A percentile compares a stretch with the other conserved stretches of the same genome.
Conservation (phyloP, 2,888 invertebrate genomes). For the Antheraea assamensis region DNA sequence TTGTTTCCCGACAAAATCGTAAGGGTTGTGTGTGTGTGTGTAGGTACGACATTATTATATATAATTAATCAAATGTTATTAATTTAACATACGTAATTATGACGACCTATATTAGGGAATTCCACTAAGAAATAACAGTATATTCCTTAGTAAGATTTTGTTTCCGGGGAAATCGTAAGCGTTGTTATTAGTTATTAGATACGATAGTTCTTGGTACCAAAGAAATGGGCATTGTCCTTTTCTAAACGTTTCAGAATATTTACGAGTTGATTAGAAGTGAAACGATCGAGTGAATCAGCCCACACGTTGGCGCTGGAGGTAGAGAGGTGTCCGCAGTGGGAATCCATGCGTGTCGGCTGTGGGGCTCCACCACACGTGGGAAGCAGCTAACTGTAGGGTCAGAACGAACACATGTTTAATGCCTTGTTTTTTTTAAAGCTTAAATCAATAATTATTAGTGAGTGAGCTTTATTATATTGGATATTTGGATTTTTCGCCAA, state of each 20-base stretch:
- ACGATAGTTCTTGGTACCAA: too few species aligned
- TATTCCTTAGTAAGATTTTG: not conserved
- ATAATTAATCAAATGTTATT: too few species aligned
- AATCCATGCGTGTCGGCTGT: constrained; percentile 21
- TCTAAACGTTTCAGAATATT: not conserved
- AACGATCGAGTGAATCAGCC: constrained; percentile 8
- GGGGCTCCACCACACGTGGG: constrained; percentile 5
- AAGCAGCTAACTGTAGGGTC: constrained; percentile 22
- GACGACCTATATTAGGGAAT: too few species aligned
- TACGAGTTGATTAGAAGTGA: not conserved
- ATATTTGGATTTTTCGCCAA: too few species aligned
- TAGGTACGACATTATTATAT: too few species aligned
- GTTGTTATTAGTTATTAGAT: too few species aligned
- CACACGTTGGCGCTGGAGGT: constrained; percentile 4
- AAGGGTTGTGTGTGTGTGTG: too few species aligned
- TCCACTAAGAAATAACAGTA: too few species aligned
- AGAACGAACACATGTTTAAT: constrained; percentile 26
- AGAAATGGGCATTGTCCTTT: not conserved
- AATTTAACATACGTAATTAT: too few species aligned
- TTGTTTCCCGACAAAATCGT: too few species aligned
- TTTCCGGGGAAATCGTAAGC: not conserved
- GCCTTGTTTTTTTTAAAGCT: not conserved
- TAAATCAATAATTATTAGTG: not conserved
- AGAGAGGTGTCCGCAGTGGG: constrained; percentile 13
- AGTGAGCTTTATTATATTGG: too few species aligned